Percentiles rank a stretch among this genome's conserved stretches.
Evolutionary conservation across 2,888 invertebrate species (phyloP).

Genomic region (Theodoxus fluviatilis): DNA sequence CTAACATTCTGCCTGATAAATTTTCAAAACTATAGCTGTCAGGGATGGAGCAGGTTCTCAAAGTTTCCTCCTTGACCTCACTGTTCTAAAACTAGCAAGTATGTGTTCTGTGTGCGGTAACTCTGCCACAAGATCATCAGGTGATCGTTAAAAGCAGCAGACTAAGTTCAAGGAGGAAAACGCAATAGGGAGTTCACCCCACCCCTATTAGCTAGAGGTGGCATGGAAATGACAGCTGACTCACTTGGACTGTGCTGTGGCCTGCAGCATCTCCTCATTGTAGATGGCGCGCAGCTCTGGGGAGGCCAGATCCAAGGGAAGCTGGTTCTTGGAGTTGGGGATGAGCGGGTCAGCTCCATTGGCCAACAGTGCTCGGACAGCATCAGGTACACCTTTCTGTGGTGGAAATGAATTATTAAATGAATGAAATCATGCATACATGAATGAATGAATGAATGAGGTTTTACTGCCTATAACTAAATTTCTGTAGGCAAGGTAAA

Average conservation of each 20-base stretch:
- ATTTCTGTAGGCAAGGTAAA: too few species aligned
- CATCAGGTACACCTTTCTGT: slow-evolving; percentile 70
- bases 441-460: too few species aligned
- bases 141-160: neutral
- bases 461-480: too few species aligned
- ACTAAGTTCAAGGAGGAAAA: too few species aligned
- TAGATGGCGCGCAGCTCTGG: slow-evolving; percentile 70
- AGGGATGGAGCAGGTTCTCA: too few species aligned
- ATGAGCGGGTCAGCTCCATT: slow-evolving; percentile 72
- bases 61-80: too few species aligned
- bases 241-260: slow-evolving; percentile 73
- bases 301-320: slow-evolving; percentile 69
- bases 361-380: slow-evolving; percentile 70
- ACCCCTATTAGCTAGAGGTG: too few species aligned
- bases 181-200: too few species aligned
- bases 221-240: slow-evolving; percentile 33
- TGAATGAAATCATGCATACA: too few species aligned
- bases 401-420: too few species aligned
- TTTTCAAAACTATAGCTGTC: too few species aligned
- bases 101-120: neutral
- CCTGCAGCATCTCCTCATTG: slow-evolving; percentile 71
- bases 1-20: too few species aligned
- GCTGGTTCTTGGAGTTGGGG: slow-evolving; percentile 69
- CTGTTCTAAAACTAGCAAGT: neutral
- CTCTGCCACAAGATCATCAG: neutral